These are phyloP conservation scores for Stenotaenia linearis DNA, from an alignment of 2,888 invertebrate genomes.

Conservation along the genomic window DNA sequence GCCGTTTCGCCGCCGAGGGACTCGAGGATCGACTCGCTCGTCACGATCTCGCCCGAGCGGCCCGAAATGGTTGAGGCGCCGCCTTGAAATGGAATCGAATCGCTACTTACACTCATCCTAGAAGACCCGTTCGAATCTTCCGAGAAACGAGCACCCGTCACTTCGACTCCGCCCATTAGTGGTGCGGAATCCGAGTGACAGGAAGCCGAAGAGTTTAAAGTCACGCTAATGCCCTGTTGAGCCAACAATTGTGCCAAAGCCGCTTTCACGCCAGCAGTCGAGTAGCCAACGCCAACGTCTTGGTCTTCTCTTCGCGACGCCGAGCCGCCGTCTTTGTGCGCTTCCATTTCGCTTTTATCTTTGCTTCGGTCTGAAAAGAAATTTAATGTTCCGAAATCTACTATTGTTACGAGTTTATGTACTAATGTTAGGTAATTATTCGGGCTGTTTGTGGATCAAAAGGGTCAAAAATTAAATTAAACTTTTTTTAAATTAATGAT, in stretches of 20 bases:
- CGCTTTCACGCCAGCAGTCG: conserved; percentile 51
- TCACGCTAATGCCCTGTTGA: conserved; percentile 50
- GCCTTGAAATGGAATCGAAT: conserved; percentile 3
- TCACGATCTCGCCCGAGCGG: background rate
- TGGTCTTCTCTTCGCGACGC: background rate
- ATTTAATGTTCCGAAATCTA: too few species aligned
- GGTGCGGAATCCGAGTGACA: background rate
- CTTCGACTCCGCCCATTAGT: background rate
- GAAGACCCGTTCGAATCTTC: conserved; percentile 27
- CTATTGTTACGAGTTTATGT: too few species aligned
- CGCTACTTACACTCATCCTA: conserved; percentile 28
- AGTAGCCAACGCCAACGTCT: conserved; percentile 37
- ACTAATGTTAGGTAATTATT: too few species aligned
- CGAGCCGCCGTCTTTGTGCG: background rate
- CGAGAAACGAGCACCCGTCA: conserved; percentile 5
- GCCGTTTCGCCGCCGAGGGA: background rate
- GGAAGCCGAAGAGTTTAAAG: conserved; percentile 36
- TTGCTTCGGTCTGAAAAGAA: background rate
- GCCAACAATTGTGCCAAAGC: conserved; percentile 53
- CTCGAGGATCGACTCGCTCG: conserved; percentile 29
- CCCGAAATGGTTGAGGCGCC: too few species aligned
- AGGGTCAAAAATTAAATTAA: too few species aligned
- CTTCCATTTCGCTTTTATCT: background rate
- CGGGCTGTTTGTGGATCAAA: too few species aligned
- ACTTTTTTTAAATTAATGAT: too few species aligned